Percentiles rank a stretch among this genome's conserved stretches.
phyloP scores from a whole-genome alignment of 1,140 invertebrate genomes.

The Lucilia cuprina region DNA sequence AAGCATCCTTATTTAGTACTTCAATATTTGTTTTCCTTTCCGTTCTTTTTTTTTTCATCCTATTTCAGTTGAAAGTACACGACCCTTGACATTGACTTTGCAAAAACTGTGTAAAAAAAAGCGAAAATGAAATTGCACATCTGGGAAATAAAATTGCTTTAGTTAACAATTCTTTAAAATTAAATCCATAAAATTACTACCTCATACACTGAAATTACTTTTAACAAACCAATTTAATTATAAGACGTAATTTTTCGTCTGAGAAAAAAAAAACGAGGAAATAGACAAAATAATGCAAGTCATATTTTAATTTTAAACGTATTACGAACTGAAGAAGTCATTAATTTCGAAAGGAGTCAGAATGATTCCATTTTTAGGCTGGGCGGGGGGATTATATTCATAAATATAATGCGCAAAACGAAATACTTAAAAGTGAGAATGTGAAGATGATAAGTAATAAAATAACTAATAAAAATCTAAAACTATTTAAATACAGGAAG shows the following conservation, averaged over 20 bases:
- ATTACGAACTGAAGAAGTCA: neutral
- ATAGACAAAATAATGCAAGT: neutral
- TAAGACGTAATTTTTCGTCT: conserved; percentile 15
- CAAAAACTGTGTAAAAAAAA: conserved; percentile 16
- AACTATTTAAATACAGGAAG: too few relatives aligned
- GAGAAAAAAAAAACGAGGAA: too few relatives aligned
- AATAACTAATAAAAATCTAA: too few relatives aligned
- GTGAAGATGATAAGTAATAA: too few relatives aligned
- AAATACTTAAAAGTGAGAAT: too few relatives aligned
- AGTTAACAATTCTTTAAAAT: neutral
- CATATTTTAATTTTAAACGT: conserved; percentile 20
- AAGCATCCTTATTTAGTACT: conserved; percentile 11
- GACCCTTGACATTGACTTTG: conserved; percentile 34
- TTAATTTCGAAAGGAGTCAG: neutral
- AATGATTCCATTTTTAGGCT: neutral
- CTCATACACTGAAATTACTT: neutral
- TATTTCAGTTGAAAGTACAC: conserved; percentile 2
- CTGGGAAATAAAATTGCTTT: conserved; percentile 21
- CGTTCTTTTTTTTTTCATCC: too few relatives aligned
- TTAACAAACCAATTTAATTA: conserved; percentile 23
- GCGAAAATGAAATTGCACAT: conserved; percentile 31
- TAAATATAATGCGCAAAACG: too few relatives aligned
- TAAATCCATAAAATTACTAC: conserved; percentile 20
- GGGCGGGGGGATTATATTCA: neutral
- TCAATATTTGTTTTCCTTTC: neutral